Conservation (phyloP, 2,797 vertebrate genomes). For the Spinus olivaceus region DNA sequence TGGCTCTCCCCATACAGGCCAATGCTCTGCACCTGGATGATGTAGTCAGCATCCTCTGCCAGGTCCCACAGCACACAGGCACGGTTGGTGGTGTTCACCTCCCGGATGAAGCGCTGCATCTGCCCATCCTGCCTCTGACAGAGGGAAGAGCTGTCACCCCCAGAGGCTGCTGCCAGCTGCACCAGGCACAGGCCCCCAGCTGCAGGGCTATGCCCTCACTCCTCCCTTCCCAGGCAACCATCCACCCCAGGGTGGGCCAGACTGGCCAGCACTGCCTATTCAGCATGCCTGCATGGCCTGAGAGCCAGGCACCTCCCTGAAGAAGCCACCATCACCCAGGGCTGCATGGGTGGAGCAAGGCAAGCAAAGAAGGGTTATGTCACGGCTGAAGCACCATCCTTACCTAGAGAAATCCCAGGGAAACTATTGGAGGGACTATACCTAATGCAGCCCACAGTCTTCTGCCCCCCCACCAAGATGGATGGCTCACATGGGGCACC, state of each 20-base stretch:
- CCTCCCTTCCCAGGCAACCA: neutral
- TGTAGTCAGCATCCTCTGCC: conserved; percentile 93
- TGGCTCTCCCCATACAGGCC: conserved; percentile 93
- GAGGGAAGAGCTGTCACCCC: neutral
- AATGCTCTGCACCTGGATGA: conserved; percentile 95
- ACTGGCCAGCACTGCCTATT: neutral
- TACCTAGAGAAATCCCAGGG: neutral
- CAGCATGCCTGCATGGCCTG: neutral
- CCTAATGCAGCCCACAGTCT: neutral
- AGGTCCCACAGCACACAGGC: conserved; percentile 96
- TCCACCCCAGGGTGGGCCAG: neutral
- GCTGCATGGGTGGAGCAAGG: neutral
- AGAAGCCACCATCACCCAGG: neutral
- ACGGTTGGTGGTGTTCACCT: conserved; percentile 95
- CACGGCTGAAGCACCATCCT: neutral
- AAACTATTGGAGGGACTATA: neutral
- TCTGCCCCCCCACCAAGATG: neutral
- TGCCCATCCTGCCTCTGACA: conserved; percentile 90
- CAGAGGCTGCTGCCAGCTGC: neutral
- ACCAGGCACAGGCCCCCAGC: neutral
- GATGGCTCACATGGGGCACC: neutral
- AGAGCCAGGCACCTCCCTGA: neutral
- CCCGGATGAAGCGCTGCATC: conserved; percentile 93
- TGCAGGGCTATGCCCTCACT: neutral
- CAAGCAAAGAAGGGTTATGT: neutral